A percentile compares a stretch with the other conserved stretches of the same genome.
Conservation (phyloP, 2,888 invertebrate species). For the Rapana venosa region DNA sequence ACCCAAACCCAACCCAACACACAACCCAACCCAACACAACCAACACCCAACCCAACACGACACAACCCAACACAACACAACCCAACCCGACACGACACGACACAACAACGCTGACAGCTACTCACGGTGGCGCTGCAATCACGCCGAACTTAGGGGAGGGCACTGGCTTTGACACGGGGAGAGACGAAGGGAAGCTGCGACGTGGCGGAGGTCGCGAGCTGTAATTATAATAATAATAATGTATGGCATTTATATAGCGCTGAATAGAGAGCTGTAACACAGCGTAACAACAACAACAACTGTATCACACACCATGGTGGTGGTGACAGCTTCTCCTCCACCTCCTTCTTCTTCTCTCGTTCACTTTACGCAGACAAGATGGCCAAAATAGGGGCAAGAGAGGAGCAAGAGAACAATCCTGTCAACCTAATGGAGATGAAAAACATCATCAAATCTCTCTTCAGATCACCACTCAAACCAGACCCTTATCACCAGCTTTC, state of each 20-base stretch:
- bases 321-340: too few species aligned
- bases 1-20: too few species aligned
- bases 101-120: background rate
- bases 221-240: too few species aligned
- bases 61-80: background rate
- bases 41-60: background rate
- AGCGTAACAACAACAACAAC: background rate
- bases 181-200: slow-evolving; percentile 90
- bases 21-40: background rate
- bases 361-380: too few species aligned
- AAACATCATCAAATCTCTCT: too few species aligned
- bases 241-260: background rate
- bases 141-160: slow-evolving; percentile 91
- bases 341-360: too few species aligned
- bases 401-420: too few species aligned
- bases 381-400: too few species aligned
- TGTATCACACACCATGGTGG: too few species aligned
- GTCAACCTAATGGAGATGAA: too few species aligned
- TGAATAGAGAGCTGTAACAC: slow-evolving; percentile 47
- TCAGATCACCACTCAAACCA: too few species aligned
- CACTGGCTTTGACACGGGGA: slow-evolving; percentile 98
- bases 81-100: background rate
- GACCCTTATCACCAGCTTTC: too few species aligned
- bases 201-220: slow-evolving; percentile 88
- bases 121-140: slow-evolving; percentile 73